A percentile compares a stretch with the other conserved stretches of the same genome.
Evolutionary conservation across 2,888 invertebrate species (phyloP).

Genomic region (Hydrotaea cyrtoneurina): DNA sequence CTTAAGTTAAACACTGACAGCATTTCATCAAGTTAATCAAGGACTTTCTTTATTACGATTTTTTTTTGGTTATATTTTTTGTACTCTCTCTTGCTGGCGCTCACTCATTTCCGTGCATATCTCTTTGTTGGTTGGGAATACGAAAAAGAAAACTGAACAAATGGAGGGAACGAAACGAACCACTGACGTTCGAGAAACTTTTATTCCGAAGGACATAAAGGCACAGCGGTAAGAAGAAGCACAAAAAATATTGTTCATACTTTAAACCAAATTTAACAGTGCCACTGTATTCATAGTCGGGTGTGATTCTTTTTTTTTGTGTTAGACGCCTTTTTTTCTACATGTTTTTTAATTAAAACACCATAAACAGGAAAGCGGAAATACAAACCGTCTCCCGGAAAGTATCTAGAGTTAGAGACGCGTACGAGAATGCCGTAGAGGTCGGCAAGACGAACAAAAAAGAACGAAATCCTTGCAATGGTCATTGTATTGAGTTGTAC

Average conservation of each 20-base stretch:
- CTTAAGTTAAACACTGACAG: slow-evolving; percentile 16
- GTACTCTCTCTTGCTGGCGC: no score
- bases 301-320: background rate
- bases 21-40: slow-evolving; percentile 36
- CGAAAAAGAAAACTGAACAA: background rate
- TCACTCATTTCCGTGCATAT: no score
- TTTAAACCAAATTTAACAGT: slow-evolving; percentile 23
- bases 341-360: slow-evolving; percentile 29
- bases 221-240: background rate
- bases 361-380: slow-evolving; percentile 17
- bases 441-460: no score
- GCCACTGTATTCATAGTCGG: slow-evolving; percentile 9
- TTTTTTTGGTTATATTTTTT: no score
- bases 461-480: background rate
- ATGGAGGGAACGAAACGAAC: background rate
- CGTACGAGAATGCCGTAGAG: background rate
- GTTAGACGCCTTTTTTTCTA: background rate
- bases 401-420: background rate
- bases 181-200: background rate
- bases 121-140: background rate
- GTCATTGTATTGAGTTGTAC: background rate
- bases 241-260: slow-evolving; percentile 2
- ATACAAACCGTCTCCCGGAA: slow-evolving; percentile 8
- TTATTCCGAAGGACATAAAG: background rate
- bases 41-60: slow-evolving; percentile 29